Conservation (phyloP, 2,113 vertebrate species). For the Ariopsis seemanni region DNA sequence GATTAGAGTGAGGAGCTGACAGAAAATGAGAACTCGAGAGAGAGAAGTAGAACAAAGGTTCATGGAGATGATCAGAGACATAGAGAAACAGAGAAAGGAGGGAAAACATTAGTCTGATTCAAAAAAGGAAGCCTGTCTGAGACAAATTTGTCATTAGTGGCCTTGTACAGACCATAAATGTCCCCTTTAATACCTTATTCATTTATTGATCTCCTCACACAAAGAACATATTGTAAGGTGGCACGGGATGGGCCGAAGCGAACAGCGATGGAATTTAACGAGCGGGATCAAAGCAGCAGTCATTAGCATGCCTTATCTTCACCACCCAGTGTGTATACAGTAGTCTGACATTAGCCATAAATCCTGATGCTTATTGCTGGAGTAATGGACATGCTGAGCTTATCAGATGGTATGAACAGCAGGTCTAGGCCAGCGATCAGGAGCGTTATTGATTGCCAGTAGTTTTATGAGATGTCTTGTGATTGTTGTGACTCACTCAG, state of each 20-base stretch:
- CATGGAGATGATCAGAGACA: neutral
- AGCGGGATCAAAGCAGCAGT: constrained; percentile 34
- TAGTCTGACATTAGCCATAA: constrained; percentile 44
- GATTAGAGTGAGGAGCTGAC: constrained; percentile 14
- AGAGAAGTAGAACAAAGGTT: neutral
- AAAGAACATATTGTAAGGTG: neutral
- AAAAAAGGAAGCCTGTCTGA: constrained; percentile 34
- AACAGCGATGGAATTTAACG: constrained; percentile 45
- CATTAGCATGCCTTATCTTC: constrained; percentile 46
- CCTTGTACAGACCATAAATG: constrained; percentile 38
- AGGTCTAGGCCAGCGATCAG: constrained; percentile 28
- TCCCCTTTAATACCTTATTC: constrained; percentile 5
- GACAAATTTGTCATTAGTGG: constrained; percentile 21
- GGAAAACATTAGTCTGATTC: neutral
- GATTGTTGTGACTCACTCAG: constrained; percentile 44
- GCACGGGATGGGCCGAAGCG: neutral
- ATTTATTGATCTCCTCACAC: constrained; percentile 18
- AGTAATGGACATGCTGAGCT: constrained; percentile 36
- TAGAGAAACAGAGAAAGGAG: neutral
- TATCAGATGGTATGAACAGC: constrained; percentile 43
- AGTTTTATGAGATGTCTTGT: constrained; percentile 52
- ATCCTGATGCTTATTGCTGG: constrained; percentile 25
- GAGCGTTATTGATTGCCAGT: constrained; percentile 45
- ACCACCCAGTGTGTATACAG: constrained; percentile 29
- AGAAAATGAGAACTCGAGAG: constrained; percentile 7